Evolutionary conservation across 1,140 invertebrate genomes (phyloP).

Genomic region (Probaryconus sp.): DNA sequence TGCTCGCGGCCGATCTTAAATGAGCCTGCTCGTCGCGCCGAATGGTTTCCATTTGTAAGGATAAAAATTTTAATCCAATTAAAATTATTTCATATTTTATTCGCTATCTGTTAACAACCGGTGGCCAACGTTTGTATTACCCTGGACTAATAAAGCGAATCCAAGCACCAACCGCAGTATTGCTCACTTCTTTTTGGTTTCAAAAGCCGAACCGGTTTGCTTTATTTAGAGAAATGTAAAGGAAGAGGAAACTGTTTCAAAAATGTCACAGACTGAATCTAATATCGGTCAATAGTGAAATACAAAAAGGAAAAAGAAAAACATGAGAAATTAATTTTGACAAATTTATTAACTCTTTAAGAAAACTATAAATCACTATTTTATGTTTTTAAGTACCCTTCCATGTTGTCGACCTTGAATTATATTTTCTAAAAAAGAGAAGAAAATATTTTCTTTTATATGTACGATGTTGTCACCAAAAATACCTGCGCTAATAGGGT

Average conservation of each 20-base stretch:
- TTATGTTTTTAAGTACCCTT: too few species aligned
- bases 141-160: slow-evolving; percentile 61
- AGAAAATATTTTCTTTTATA: too few species aligned
- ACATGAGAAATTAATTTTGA: slow-evolving; percentile 7
- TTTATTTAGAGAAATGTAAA: slow-evolving; percentile 29
- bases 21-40: slow-evolving; percentile 5
- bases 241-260: slow-evolving; percentile 25
- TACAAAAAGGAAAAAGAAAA: slow-evolving; percentile 11
- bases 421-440: too few species aligned
- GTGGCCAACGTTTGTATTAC: slow-evolving; percentile 66
- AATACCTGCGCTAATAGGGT: slow-evolving; percentile 45
- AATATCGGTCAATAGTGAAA: slow-evolving; percentile 44
- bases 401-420: too few species aligned
- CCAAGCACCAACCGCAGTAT: slow-evolving; percentile 48
- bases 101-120: slow-evolving; percentile 66
- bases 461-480: slow-evolving; percentile 36
- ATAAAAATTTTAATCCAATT: slow-evolving; percentile 55
- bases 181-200: slow-evolving; percentile 50
- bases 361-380: too few species aligned
- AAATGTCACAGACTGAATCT: slow-evolving; percentile 6
- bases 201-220: slow-evolving; percentile 63
- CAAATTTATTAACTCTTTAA: slow-evolving; percentile 1
- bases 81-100: slow-evolving; percentile 52
- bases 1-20: slow-evolving; percentile 21
- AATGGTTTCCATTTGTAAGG: slow-evolving; percentile 28